These are phyloP conservation scores for Cheilosia vulpina DNA, from an alignment of 2,888 invertebrate genomes.

Conservation along the genomic window DNA sequence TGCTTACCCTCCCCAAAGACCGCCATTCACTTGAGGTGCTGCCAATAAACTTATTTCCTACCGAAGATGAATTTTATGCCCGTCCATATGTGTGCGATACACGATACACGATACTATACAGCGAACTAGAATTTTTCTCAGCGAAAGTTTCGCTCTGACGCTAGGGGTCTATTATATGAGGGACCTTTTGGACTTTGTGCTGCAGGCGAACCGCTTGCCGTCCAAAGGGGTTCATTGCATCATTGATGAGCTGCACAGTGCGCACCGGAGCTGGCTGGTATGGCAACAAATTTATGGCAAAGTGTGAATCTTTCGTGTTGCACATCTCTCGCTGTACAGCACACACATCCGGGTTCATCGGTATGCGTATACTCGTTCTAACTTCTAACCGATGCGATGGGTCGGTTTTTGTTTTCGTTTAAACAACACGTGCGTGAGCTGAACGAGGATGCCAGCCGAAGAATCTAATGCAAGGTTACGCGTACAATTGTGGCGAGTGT, in stretches of 20 bases:
- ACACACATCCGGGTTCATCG: conserved; percentile 65
- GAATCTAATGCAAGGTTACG: conserved; percentile 61
- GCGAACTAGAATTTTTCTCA: conserved; percentile 26
- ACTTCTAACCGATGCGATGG: neutral
- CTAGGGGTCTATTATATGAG: conserved; percentile 50
- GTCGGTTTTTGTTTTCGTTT: conserved; percentile 14
- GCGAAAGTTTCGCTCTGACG: conserved; percentile 58
- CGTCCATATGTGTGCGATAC: conserved; percentile 65
- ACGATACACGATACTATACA: neutral
- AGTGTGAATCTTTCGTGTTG: conserved; percentile 72
- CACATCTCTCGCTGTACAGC: conserved; percentile 23
- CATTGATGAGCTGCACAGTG: conserved; percentile 60
- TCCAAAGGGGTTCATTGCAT: conserved; percentile 54
- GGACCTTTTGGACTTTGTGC: conserved; percentile 70
- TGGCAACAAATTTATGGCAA: conserved; percentile 59
- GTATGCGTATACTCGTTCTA: conserved; percentile 42
- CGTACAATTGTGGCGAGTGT: conserved; percentile 34
- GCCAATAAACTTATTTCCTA: conserved; percentile 68
- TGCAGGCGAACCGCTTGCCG: neutral
- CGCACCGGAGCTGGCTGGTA: neutral
- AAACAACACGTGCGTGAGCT: conserved; percentile 62
- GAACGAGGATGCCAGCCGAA: conserved; percentile 14
- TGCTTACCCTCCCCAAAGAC: conserved; percentile 33
- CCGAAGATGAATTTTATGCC: conserved; percentile 71
- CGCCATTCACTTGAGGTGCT: conserved; percentile 44